Base-by-base conservation (phyloP, 2,113 vertebrate species). In the Heterotis niloticus region DNA sequence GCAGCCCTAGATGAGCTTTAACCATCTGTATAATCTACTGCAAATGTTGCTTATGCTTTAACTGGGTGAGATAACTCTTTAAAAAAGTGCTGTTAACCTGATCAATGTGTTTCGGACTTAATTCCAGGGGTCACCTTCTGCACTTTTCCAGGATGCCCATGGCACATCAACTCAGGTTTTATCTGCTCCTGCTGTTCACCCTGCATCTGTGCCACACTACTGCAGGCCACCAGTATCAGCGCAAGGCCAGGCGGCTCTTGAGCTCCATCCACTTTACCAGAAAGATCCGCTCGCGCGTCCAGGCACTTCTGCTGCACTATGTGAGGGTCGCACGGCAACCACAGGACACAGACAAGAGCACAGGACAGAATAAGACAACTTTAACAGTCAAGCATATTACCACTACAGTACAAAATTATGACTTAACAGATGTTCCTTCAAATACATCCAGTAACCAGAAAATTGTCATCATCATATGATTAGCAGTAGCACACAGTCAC, bases 271-370 rank as follows among this genome's bases (percentile, higher is more conserved):
- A 52, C 26, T 52, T 78, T 0, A 13, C 77, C 28, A 44, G 54
- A 24, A 69, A 16, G 54, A 71, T 60, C 4, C 65, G 13, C 20
- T 60, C 51, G 9, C 52, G 20, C 18, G 66, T 71, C 23, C 77
- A 51, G 2, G 52, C 54, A 14, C 67, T 78, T 5, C 28, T 78
- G 12, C 52, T 56, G 7, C 65, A 78, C 56, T 78, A 78, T 23
- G 77, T 78, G 52, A 70, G 77, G 56, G 28, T 75, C 17, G 12
- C 72, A 51, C 28, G 72, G 56, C 16, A 66, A 24, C 64, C 18
- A 24, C 64, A 10, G 59, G 10, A 24, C 10, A n/a, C 11, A 4
- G 2, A 66, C 20, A 20, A 11, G 20, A 14, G 11, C 59, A 62
- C 59, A 62, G 59, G 59, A 20, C 11, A 62, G 13, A 11, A 14